These are phyloP conservation scores for Melipona quadrifasciata DNA, from an alignment of 1,140 invertebrate genomes.

Conservation along the genomic window DNA sequence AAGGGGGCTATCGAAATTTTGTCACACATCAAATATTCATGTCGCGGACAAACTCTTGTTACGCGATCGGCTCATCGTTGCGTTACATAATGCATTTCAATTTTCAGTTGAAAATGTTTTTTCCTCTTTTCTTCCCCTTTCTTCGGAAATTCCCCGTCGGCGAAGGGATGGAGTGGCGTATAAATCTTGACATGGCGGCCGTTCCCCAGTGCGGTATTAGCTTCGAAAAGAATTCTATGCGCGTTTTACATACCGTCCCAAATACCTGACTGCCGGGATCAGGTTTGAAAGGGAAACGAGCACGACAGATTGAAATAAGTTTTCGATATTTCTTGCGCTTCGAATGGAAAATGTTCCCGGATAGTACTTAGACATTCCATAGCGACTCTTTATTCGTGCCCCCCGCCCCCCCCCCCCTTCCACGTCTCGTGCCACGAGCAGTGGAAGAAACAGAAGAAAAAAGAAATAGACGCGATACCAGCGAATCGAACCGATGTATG, in stretches of 20 bases:
- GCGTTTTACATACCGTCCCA: slow-evolving; percentile 36
- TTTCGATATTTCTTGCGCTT: slow-evolving; percentile 57
- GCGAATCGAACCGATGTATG: slow-evolving; percentile 48
- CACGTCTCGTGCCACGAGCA: slow-evolving; percentile 29
- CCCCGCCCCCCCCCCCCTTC: too few relatives aligned
- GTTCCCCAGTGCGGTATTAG: background rate
- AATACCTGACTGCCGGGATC: slow-evolving; percentile 5
- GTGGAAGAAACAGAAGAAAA: background rate
- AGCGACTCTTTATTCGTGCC: background rate
- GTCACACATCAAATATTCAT: background rate
- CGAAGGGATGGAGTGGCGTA: slow-evolving; percentile 1
- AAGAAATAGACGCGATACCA: background rate
- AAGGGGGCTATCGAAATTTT: background rate
- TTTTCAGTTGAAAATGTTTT: background rate
- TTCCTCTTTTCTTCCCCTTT: too few relatives aligned
- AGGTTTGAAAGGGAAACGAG: background rate
- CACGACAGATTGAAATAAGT: slow-evolving; percentile 57
- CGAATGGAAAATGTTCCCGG: slow-evolving; percentile 32
- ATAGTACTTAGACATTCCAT: slow-evolving; percentile 43
- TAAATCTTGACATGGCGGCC: slow-evolving; percentile 35
- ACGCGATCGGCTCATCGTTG: background rate
- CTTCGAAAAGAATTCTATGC: slow-evolving; percentile 36
- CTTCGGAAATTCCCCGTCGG: background rate
- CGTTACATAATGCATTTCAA: background rate
- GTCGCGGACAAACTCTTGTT: background rate